Evolutionary conservation across 2,113 vertebrate genomes (phyloP).

Genomic region (Nansenia antarctica): DNA sequence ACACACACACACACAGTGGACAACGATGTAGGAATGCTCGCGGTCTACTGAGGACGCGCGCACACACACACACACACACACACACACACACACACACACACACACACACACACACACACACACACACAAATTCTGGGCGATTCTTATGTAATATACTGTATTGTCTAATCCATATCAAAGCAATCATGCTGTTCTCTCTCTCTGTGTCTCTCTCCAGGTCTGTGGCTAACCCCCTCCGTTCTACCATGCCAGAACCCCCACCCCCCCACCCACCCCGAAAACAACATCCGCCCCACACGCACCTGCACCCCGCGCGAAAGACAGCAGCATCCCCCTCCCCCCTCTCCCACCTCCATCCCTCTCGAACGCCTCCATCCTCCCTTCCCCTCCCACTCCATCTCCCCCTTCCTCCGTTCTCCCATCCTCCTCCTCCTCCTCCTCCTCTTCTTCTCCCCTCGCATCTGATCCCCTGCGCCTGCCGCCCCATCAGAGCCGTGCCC

Average conservation of each 20-base stretch:
- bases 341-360: slow-evolving; percentile 34
- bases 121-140: slow-evolving; percentile 19
- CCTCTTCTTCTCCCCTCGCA: background rate
- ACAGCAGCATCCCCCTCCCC: slow-evolving; percentile 21
- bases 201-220: slow-evolving; percentile 58
- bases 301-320: slow-evolving; percentile 36
- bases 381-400: slow-evolving; percentile 8
- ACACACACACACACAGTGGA: slow-evolving; percentile 9
- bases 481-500: slow-evolving; percentile 44
- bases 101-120: slow-evolving; percentile 23
- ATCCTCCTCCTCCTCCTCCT: background rate
- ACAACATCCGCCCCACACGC: slow-evolving; percentile 51
- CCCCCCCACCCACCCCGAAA: slow-evolving; percentile 65
- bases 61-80: too few relatives aligned
- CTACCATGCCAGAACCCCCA: slow-evolving; percentile 78
- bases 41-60: too few relatives aligned
- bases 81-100: too few relatives aligned
- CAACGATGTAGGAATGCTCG: too few relatives aligned
- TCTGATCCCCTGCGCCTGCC: slow-evolving; percentile 54
- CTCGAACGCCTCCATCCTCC: background rate
- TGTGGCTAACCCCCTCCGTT: slow-evolving; percentile 73
- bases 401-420: background rate
- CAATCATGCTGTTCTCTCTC: too few relatives aligned
- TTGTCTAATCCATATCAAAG: too few relatives aligned
- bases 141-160: slow-evolving; percentile 10